Evolutionary conservation across 2,113 vertebrate genomes (phyloP), one percentile per base, ranked within the genome.

Genomic region (Anser brachyrhynchus): DNA sequence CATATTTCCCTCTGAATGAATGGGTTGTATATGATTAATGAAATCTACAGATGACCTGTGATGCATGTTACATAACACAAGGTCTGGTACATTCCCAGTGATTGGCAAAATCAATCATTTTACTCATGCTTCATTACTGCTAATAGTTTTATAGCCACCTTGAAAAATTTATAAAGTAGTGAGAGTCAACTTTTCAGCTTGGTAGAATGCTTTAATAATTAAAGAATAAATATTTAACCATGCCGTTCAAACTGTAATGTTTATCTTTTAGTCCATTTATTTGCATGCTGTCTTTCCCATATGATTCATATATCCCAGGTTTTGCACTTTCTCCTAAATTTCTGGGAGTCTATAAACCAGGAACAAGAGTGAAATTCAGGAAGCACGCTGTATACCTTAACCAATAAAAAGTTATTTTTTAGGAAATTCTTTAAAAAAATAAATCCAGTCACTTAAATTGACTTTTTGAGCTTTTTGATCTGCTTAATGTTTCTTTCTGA

Each of bases 81-180:
- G 46, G 69, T 49, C 88, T 90, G 46, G 35, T 84, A 90, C 54
- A 21, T 87, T 93, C 82, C 44, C 67, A 73, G 18, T 44, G 72
- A 96, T 43, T 78, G 73, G 75, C 85, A 90, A 94, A 96, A 93
- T 96, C 93, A 90, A 54, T 92, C 90, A 92, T 75, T 81, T 84
- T 35, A 41, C 16, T 77, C 66, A 69, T 46, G 39, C 59, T 86
- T 94, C 75, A 86, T 93, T 86, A 76, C 55, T 71, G 67, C 55
- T 64, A 73, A 67, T 81, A 77, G 74, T 77, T 95, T 92, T 93
- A 65, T 31, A 82, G 49, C 81, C 54, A 80, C 78, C 55, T 67
- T 86, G 61, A 81, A 80, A 79, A 80, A 90, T 33, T 26, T 16
- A 26, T 5, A 37, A 66, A 76, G 26, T 41, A 4, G 4, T 44